Base-by-base conservation (phyloP, 2,797 vertebrate genomes). In the Muscicapa striata region DNA sequence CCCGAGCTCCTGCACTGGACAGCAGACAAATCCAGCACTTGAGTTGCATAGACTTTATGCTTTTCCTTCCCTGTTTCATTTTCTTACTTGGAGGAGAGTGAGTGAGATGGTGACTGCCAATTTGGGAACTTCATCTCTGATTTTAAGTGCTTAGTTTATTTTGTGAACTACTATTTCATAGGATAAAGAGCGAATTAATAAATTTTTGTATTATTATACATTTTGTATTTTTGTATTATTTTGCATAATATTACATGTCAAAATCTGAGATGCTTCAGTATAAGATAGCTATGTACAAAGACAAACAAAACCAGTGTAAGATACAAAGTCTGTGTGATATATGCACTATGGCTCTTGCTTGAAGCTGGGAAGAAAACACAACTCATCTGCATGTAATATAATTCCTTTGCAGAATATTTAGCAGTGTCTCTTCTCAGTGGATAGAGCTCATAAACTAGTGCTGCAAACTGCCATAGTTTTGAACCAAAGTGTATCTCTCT, bases 31-130 rank as follows among this genome's bases (percentile, higher is more conserved):
- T 46, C 45, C 45, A 70, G 23, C 18, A 38, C 20, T 88, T 41
- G 0, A 0, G 10, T 10, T 57, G 18, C 19, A 46, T 4, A 48
- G n/a, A 6, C 11, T 32, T 49, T 3, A 9, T 24, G 9, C n/a
- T 29, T 75, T 82, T 63, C 34, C 18, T 52, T 72, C 36, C 30
- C 24, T 30, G 4, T n/a, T 82, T 32, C 0, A 1, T 41, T 55
- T 49, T 29, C 16, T 74, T 54, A 34, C 17, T n/a, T 55, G 8
- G 16, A 48, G 15, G 7, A 10, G 48, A 64, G 6, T 38, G 10
- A 72, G 11, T 11, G 55, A 62, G 11, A 26, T 38, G 22, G 75
- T 7, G 16, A 38, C 21, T 58, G 30, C 5, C 23, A 84, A 15
- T 54, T 48, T 78, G 30, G 8, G 21, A 66, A 45, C 10, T 32